phyloP scores from a whole-genome alignment of 2,113 vertebrate genomes.

The Podocnemis expansa region DNA sequence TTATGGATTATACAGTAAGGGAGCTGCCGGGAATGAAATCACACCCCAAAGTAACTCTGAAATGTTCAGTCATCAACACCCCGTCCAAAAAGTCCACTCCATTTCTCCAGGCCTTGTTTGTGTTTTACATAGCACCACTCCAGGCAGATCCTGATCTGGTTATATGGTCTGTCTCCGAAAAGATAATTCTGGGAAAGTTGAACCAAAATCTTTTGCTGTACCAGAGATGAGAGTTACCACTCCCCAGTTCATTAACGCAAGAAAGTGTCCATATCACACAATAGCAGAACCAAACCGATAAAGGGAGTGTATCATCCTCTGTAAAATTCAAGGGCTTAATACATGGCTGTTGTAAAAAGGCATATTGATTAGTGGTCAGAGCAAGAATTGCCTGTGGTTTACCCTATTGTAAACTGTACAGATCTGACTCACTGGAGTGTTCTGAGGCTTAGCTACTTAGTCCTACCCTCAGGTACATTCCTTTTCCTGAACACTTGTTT shows the following conservation, averaged over 20 bases:
- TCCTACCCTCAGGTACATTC: background rate
- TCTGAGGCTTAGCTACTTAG: background rate
- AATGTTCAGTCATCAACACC: background rate
- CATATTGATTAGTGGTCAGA: background rate
- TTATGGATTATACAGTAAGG: background rate
- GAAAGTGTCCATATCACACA: background rate
- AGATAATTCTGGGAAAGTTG: background rate
- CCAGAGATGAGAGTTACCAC: background rate
- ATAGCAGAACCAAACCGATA: background rate
- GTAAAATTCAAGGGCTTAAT: background rate
- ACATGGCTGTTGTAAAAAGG: background rate
- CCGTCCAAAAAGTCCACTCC: background rate
- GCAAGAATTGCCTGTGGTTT: background rate
- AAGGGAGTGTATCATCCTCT: background rate
- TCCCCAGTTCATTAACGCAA: conserved; percentile 15
- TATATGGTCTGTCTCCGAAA: background rate
- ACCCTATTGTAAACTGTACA: background rate
- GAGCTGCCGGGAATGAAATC: conserved; percentile 4
- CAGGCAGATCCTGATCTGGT: conserved; percentile 20
- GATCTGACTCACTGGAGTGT: background rate
- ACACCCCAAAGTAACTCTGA: background rate
- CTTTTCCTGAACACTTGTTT: background rate
- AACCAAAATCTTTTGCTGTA: background rate
- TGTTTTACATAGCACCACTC: background rate
- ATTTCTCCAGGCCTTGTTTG: background rate